Percentiles rank a stretch among this genome's conserved stretches.
phyloP scores from a whole-genome alignment of 2,888 invertebrate species.

The Cryptocephalus moraei region DNA sequence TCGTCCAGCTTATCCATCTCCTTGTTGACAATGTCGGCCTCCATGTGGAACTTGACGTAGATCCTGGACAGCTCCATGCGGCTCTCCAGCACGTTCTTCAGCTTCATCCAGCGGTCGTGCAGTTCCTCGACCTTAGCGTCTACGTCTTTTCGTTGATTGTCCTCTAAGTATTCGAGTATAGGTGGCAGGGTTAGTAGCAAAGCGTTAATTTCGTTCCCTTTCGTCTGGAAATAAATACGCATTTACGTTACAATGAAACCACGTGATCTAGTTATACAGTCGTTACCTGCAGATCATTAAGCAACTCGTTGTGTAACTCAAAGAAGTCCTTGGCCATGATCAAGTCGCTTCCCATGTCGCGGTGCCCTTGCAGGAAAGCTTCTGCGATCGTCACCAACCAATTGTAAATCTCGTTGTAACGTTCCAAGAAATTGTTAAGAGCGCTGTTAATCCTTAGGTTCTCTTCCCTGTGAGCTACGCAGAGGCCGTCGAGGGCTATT shows the following conservation, averaged over 20 bases:
- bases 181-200: constrained; percentile 52
- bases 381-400: constrained; percentile 68
- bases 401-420: constrained; percentile 57
- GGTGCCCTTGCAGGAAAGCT: constrained; percentile 59
- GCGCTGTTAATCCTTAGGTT: constrained; percentile 58
- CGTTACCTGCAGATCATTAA: constrained; percentile 59
- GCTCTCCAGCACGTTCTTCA: constrained; percentile 48
- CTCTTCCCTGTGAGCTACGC: constrained; percentile 58
- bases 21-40: constrained; percentile 52
- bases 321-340: constrained; percentile 61
- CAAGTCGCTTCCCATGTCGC: constrained; percentile 62
- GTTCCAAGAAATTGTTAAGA: constrained; percentile 56
- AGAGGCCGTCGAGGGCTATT: constrained; percentile 51
- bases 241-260: background rate
- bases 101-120: constrained; percentile 52
- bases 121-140: constrained; percentile 52
- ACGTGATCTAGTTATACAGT: background rate
- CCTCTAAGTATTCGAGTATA: constrained; percentile 53
- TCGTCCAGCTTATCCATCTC: constrained; percentile 57
- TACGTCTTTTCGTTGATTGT: constrained; percentile 52
- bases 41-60: constrained; percentile 63
- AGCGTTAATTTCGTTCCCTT: constrained; percentile 57
- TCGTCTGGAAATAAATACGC: constrained; percentile 41
- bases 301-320: constrained; percentile 59
- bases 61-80: constrained; percentile 56